Evolutionary conservation across 2,888 invertebrate genomes (phyloP).

Genomic region (Cynaeus angustus): DNA sequence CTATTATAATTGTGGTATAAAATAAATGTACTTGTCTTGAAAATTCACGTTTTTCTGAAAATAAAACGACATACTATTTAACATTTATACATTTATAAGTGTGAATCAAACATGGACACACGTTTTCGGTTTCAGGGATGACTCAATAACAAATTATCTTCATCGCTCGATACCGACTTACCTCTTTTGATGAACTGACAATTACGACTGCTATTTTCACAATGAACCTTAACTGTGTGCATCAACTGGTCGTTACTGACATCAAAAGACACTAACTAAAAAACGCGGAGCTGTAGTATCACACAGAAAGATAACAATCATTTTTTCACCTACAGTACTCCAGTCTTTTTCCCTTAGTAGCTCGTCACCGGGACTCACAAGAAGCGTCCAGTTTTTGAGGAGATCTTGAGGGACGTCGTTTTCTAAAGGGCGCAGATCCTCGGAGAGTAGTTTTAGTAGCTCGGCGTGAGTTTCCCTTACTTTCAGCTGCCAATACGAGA

Average conservation of each 20-base stretch:
- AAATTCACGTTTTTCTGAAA: no score
- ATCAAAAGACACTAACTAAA: conserved; percentile 52
- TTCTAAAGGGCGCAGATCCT: conserved; percentile 59
- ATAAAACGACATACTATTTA: no score
- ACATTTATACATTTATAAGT: no score
- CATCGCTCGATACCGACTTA: no score
- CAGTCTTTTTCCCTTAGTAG: conserved; percentile 73
- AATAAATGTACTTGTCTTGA: no score
- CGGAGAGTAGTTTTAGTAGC: conserved; percentile 70
- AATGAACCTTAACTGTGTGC: conserved; percentile 45
- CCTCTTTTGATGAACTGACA: conserved; percentile 47
- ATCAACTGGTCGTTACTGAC: conserved; percentile 49
- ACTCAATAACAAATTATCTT: no score
- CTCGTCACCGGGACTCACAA: conserved; percentile 74
- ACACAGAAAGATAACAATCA: conserved; percentile 7
- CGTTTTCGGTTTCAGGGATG: no score
- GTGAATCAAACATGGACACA: no score
- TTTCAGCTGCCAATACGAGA: conserved; percentile 61
- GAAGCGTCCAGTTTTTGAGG: conserved; percentile 72
- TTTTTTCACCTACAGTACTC: conserved; percentile 69
- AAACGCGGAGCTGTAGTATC: neutral
- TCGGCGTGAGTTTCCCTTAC: conserved; percentile 73
- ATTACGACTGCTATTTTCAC: conserved; percentile 37
- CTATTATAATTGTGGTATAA: no score
- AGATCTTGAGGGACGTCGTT: conserved; percentile 64